Base-by-base conservation (phyloP, 2,888 invertebrate species). In the Cosmorhoe ocellata region DNA sequence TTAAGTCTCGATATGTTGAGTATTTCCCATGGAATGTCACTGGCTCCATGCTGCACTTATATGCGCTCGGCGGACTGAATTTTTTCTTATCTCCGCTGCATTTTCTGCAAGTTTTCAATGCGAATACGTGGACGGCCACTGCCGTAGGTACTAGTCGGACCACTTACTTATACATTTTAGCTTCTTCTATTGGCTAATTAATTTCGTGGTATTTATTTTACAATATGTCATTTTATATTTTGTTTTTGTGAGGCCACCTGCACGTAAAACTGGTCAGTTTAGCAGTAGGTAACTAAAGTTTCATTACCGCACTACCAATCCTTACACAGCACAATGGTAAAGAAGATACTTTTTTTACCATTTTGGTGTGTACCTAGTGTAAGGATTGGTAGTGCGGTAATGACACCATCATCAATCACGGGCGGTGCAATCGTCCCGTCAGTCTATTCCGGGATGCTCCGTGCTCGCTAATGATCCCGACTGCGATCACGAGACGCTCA, bases 71-170 rank as follows among this genome's bases (percentile, higher is more conserved):
- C 81, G 85, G 75, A 79, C 86, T 84, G 84, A 86, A 79, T 89
- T 89, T 90, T 90, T 90, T 90, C 86, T 89, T 90, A 89, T 89
- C 89, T 79, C 71, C 79, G 71, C 81, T 83, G 84, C 86, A 89
- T 90, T 88, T 89, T 89, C 86, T 88, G 86, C 89, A 77, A 81
- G 83, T 82, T 87, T 87, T 81, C 84, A 83, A 84, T 80, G 80
- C 78, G 75, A 78, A 67, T 75, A 71, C 71, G 73, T 71, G 69
- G 69, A 67, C 70, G 59, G 51, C 40, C 46, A 46, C 28, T 45
- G 31, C 51, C 33, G 32, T n/a, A n/a, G n/a, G n/a, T 26, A 51
- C 51, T 52, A 50, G 60, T 39, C 36, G 43, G 48, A 53, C 58
- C 58, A 50, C 57, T 55, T 66, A 71, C 71, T 75, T 69, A 33